Evolutionary conservation across 2,113 vertebrate genomes (phyloP).

Genomic region (Podocnemis expansa): DNA sequence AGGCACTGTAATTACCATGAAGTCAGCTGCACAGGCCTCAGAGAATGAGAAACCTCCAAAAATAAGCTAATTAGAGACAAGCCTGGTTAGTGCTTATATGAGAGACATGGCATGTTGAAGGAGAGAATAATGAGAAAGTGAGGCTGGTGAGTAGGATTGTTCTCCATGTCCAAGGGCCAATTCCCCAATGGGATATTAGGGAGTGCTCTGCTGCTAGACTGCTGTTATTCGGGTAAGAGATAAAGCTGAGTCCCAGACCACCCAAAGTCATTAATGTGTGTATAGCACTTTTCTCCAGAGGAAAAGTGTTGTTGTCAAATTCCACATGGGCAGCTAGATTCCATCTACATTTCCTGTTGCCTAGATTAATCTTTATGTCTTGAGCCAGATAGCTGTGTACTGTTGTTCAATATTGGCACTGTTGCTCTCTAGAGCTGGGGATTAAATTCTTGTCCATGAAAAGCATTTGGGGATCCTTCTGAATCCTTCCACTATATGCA

Average conservation of each 20-base stretch:
- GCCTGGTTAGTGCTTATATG: not conserved
- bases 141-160: not conserved
- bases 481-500: not conserved
- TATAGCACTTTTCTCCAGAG: not conserved
- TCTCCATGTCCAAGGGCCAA: not conserved
- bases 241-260: not conserved
- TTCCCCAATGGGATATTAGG: not conserved
- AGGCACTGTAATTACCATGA: not conserved
- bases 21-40: not conserved
- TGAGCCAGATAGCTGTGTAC: not conserved
- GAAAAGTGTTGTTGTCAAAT: not conserved
- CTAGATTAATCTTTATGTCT: not conserved
- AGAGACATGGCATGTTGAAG: not conserved
- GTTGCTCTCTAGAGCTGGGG: not conserved
- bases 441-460: not conserved
- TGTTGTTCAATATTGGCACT: not conserved
- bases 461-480: not conserved
- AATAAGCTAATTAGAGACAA: not conserved
- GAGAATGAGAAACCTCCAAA: not conserved
- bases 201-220: not conserved
- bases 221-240: not conserved
- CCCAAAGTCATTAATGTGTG: not conserved
- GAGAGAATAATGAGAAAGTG: not conserved
- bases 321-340: not conserved
- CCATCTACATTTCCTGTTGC: not conserved